Evolutionary conservation across 2,888 invertebrate genomes (phyloP).

Genomic region (Dioctria rufipes): DNA sequence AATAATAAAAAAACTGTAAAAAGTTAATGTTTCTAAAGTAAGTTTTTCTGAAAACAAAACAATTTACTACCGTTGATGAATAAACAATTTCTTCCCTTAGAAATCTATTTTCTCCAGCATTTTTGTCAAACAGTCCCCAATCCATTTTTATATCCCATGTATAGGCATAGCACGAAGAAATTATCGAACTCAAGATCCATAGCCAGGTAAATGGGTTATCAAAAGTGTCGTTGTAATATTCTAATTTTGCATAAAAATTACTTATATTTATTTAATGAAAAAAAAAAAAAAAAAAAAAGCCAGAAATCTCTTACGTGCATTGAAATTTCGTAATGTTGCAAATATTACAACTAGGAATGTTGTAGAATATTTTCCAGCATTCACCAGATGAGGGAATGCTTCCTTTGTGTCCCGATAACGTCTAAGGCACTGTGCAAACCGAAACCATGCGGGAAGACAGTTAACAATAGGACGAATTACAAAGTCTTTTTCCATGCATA

Average conservation of each 20-base stretch:
- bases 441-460: slow-evolving; percentile 96
- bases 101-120: slow-evolving; percentile 92
- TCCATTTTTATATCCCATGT: slow-evolving; percentile 99
- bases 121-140: slow-evolving; percentile 96
- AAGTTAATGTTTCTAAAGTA: slow-evolving; percentile 38
- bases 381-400: slow-evolving; percentile 95
- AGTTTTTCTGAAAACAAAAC: background rate
- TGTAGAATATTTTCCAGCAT: slow-evolving; percentile 98
- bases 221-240: slow-evolving; percentile 75
- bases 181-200: slow-evolving; percentile 88
- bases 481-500: slow-evolving; percentile 81
- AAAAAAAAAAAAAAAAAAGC: background rate
- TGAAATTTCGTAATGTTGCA: slow-evolving; percentile 79
- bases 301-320: slow-evolving; percentile 73
- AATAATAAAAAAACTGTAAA: slow-evolving; percentile 91
- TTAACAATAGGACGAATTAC: slow-evolving; percentile 88
- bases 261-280: too few species aligned
- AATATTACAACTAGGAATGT: slow-evolving; percentile 96
- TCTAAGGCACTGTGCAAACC: slow-evolving; percentile 96
- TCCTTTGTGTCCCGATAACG: slow-evolving; percentile 95
- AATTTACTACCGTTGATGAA: slow-evolving; percentile 81
- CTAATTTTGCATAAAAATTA: slow-evolving; percentile 66
- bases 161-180: slow-evolving; percentile 95
- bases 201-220: slow-evolving; percentile 90
- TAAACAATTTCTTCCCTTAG: slow-evolving; percentile 96